Conservation (phyloP, 1,140 invertebrate genomes). For the Drosophila tsacasi region DNA sequence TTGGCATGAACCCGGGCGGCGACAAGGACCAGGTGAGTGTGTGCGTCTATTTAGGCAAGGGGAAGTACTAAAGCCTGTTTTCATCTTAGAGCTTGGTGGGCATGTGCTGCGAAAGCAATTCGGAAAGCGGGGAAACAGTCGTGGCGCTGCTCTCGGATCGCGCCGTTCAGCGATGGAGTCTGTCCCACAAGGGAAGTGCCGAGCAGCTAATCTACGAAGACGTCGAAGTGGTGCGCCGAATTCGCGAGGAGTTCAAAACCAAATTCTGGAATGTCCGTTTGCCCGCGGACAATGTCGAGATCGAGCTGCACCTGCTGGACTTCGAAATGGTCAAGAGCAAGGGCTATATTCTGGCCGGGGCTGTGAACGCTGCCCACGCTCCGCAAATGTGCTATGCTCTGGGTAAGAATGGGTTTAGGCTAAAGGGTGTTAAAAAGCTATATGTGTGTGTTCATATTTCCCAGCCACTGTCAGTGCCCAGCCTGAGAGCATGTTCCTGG, state of each 20-base stretch:
- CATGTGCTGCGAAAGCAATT: constrained; percentile 66
- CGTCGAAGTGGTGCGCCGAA: constrained; percentile 67
- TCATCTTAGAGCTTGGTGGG: constrained; percentile 67
- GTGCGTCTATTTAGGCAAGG: not conserved
- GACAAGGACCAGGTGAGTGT: constrained; percentile 91
- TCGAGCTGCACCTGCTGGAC: constrained; percentile 88
- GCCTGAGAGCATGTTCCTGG: constrained; percentile 64
- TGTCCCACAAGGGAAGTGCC: constrained; percentile 69
- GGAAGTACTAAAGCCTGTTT: not conserved
- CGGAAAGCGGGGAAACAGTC: constrained; percentile 46
- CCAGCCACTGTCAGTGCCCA: constrained; percentile 54
- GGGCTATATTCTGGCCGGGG: constrained; percentile 91
- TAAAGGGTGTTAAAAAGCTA: not conserved
- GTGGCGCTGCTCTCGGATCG: constrained; percentile 77
- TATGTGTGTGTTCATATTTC: not conserved
- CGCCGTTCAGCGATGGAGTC: constrained; percentile 76
- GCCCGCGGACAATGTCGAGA: constrained; percentile 72
- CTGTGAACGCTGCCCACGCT: constrained; percentile 88
- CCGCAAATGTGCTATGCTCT: constrained; percentile 90
- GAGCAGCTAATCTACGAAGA: constrained; percentile 82
- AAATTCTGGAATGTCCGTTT: constrained; percentile 78
- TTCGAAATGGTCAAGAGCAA: constrained; percentile 89
- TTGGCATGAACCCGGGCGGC: constrained; percentile 91
- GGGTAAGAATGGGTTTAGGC: constrained; percentile 81
- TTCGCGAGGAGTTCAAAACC: constrained; percentile 74